Evolutionary conservation across 2,113 vertebrate genomes (phyloP).

Genomic region (Pseudorectes ferrugineus): DNA sequence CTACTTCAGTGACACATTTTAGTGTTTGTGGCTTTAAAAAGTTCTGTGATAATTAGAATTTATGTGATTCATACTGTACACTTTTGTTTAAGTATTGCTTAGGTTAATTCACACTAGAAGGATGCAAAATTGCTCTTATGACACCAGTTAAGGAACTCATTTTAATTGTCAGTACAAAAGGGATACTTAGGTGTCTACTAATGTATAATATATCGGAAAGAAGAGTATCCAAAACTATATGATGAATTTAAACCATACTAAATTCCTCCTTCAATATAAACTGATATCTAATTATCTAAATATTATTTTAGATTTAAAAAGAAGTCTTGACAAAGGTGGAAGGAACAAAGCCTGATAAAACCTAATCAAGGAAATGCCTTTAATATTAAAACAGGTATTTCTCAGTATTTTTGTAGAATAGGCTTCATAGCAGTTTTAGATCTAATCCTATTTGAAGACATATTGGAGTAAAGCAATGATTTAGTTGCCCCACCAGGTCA

Average conservation of each 20-base stretch:
- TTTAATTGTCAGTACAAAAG: background rate
- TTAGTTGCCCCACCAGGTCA: background rate
- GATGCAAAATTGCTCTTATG: background rate
- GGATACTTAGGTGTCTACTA: background rate
- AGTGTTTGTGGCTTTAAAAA: background rate
- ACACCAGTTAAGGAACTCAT: background rate
- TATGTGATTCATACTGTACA: background rate
- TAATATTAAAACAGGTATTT: background rate
- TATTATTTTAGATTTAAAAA: background rate
- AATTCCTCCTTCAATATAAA: background rate
- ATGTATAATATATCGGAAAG: accelerated
- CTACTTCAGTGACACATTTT: background rate
- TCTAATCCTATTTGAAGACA: background rate
- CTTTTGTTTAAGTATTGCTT: background rate
- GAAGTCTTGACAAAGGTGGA: background rate
- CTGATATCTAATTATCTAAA: background rate
- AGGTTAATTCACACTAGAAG: background rate
- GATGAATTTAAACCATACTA: background rate
- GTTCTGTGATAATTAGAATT: background rate
- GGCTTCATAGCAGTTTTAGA: background rate
- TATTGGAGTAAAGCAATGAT: background rate
- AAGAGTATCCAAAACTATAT: background rate
- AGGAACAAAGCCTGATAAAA: background rate
- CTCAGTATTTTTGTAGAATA: background rate
- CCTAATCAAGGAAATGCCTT: background rate